Base-by-base conservation (phyloP, 1,140 invertebrate species). In the Thrips palmi region DNA sequence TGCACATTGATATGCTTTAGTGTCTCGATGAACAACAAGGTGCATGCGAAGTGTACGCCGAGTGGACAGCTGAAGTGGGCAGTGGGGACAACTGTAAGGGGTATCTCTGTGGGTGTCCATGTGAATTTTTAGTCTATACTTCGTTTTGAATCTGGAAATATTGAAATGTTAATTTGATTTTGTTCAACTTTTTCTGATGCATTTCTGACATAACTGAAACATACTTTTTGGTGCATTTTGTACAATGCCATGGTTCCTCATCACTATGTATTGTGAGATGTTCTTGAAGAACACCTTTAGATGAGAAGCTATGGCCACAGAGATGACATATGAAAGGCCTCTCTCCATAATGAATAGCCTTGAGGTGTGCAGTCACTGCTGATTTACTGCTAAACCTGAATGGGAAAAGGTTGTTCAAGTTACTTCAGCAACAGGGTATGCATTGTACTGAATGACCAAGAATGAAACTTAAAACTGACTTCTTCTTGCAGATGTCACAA, bases 251-350 rank as follows among this genome's bases (percentile, higher is more conserved):
- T 8, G 61, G 61, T 32, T 53, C 52, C 10, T 59, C 60, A 32
- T 61, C 55, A 8, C 54, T 60, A 42, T 64, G 62, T 0, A 59
- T 57, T 8, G 61, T 51, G 33, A 62, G 53, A 48, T 64, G 62
- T 25, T 63, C 60, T 29, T 58, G 57, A 1, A 64, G 46, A 1
- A 56, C 56, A 0, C 57, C 54, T 18, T 60, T 52, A 3, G 57
- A 60, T 33, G 58, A 57, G 22, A 61, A 56, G 7, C 47, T 49
- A 22, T 57, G 56, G 3, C 59, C 61, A 41, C 62, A 64, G 25
- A 55, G 50, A 34, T 60, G 57, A 43, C 62, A 64, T 2, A 59
- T 53, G 37, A 52, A 64, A 10, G 61, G 59, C 37, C 55, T 53
- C 14, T 59, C 47, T 17, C 59, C 46, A 31, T 56, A 52, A 37